Base-by-base conservation (phyloP, 1,140 invertebrate species). In the Galleria mellonella region DNA sequence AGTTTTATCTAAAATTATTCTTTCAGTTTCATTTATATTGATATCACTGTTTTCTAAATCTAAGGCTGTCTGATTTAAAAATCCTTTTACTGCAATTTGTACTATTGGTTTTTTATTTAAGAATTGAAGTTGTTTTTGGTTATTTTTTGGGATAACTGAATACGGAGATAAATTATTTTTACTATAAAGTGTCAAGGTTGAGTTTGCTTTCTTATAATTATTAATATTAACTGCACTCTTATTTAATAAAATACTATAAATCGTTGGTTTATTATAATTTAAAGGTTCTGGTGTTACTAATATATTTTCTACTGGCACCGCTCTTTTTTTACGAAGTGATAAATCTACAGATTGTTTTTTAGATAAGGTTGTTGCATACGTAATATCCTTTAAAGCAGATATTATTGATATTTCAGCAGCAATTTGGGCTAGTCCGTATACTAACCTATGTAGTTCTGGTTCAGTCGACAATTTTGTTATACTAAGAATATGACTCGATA, bases 291-390 rank as follows among this genome's bases (percentile, higher is more conserved):
- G 17, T 6, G 63, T 51, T 4, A 55, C 56, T 23, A 45, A 10
- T 13, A 44, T 14, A 39, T 54, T 58, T 32, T 51, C 38, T 17
- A 10, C 10, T 14, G 32, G n/a, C n/a, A 64, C 37, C 9, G 66
- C 61, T 54, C 82, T 66, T 45, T 82, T 85, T 51, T 55, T 74
- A 7, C 82, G 64, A 13, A 85, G 50, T 4, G 72, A 74, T 47
- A 83, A 68, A 62, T 85, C 82, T 23, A 78, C 63, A 9, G 75
- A 81, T 54, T 82, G 78, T 44, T 78, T 85, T 51, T 81, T 83
- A 15, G 78, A 81, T 45, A 85, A 56, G 8, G 75, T 64, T 44
- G 65, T 59, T 17, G 78, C 65, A 37, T 82, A 85, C 5, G 78
- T 85, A 11, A 71, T 76, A 50, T 85, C 82, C 60, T 79, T 83